Evolutionary conservation across 2,113 vertebrate species (phyloP), one percentile per base, ranked within the genome.

Genomic region (Propithecus coquereli): DNA sequence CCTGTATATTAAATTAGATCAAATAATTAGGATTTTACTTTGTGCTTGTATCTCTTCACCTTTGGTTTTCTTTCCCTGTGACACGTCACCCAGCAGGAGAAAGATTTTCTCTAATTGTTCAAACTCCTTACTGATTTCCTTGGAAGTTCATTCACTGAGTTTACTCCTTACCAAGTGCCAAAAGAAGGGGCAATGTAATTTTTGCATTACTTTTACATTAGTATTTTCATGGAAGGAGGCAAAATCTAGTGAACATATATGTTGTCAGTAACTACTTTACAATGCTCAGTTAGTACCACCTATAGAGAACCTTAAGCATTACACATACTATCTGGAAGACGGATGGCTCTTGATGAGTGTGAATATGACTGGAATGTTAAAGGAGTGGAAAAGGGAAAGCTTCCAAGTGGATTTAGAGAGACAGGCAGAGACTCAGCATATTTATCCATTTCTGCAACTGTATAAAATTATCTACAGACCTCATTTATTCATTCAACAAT

Each of bases 101-200:
- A 92, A 97, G 59, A 84, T 65, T 87, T 94, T 52, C n/a, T 94
- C 74, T 66, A 63, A 30, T 43, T 85, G 73, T 68, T 82, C 66
- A 59, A 25, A 93, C 61, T 89, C 30, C 57, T 73, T 57, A 70
- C 30, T 37, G 43, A 45, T 66, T 96, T 86, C 20, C n/a, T 59
- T 61, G 50, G 68, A 43, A 71, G 9, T 61, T 84, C 22, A 59
- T 50, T 80, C 81, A 77, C 2, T 22, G 52, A 71, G 45, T 73
- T 8, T 45, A 85, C 66, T 45, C 20, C 66, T 76, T 47, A n/a
- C 45, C 20, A 25, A 61, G 40, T 71, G 71, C 54, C 47, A 70
- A 92, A 71, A 92, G 89, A 86, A 90, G 32, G n/a, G 37, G 18
- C 14, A 45, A 25, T 14, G 54, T 73, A 34, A 82, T 63, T 74